Conservation (phyloP, 2,113 vertebrate species). For the Bos taurus region ARS-UCD2.0 NC_037338.1:6053001-6053500, state of each 20-base stretch:
- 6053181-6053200: fast-evolving
- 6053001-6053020: not conserved
- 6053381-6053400: not conserved
- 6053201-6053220: not conserved
- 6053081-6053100: not conserved
- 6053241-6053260: not conserved
- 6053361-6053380: not conserved
- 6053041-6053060: not conserved
- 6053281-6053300: not conserved
- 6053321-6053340: not conserved
- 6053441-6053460: not conserved
- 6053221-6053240: not conserved
- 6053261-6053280: not conserved
- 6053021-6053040: fast-evolving
- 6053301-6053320: not conserved
- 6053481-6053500: not conserved
- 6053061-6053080: not conserved
- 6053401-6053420: not conserved
- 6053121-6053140: not conserved
- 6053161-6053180: not conserved
- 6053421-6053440: not conserved
- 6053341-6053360: not conserved
- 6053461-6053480: not conserved
- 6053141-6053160: not conserved
- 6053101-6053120: not conserved